Evolutionary conservation across 1,140 invertebrate genomes (phyloP), one percentile per base, ranked within the genome.

Genomic region (Carcinoscorpius rotundicauda): DNA sequence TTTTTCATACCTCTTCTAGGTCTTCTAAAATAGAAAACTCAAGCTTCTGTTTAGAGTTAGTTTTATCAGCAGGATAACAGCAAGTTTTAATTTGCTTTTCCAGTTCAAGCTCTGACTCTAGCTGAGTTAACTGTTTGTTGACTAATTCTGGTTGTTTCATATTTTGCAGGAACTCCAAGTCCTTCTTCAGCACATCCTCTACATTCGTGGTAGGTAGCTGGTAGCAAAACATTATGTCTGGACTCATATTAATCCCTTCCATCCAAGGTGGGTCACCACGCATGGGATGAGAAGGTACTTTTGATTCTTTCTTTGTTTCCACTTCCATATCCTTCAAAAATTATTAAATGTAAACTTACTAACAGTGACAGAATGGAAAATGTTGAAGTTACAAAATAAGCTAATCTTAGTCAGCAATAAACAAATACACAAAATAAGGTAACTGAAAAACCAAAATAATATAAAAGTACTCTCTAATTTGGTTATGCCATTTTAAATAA

Each of bases 101-200:
- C 53, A 58, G 51, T 56, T 87, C 83, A 67, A 88, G 76, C 70
- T 90, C 87, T 49, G 82, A 68, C 67, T 87, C 88, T 0, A 89
- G 75, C 70, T 87, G 85, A 62, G 77, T 79, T 6, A 90, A 72
- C 73, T 89, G 87, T 64, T 88, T 84, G 69, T 87, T 87, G 0
- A 90, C 86, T 61, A 87, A 68, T 3, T 77, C 68, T 0, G 87
- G 85, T 76, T 84, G 83, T 70, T 81, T 78, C 0, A 84, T 75
- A 4, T 74, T 76, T 66, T 80, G 80, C n/a, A 88, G 76, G 52
- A 78, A 76, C 51, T 84, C 75, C 68, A 83, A 78, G 72, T 89
- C 86, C 29, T 78, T 74, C 65, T 81, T 73, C 1, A 89, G 75
- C 3, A 87, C 81, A 60, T 87, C 84, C n/a, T 82, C 80, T 51